phyloP scores from a whole-genome alignment of 2,888 invertebrate genomes.

The Caenorhabditis becei region DNA sequence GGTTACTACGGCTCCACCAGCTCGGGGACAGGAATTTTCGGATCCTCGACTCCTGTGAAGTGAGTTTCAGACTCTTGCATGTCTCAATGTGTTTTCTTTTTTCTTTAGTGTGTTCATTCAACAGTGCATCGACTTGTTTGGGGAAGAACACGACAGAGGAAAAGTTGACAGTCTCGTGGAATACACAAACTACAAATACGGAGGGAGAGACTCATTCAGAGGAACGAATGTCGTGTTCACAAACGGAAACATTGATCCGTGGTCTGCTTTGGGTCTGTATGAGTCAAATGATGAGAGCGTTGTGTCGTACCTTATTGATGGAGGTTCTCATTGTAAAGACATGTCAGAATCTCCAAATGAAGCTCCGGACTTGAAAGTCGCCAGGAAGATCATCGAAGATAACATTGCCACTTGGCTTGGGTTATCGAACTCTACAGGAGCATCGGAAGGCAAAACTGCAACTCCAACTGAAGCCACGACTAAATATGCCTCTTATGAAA shows the following conservation, averaged over 20 bases:
- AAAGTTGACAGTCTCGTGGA: constrained; percentile 35
- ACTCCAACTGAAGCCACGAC: constrained; percentile 16
- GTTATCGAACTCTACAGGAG: constrained; percentile 11
- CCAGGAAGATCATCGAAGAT: constrained; percentile 37
- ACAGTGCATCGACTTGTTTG: constrained; percentile 74
- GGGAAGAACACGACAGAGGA: constrained; percentile 20
- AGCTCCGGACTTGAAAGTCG: constrained; percentile 49
- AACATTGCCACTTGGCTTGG: constrained; percentile 51
- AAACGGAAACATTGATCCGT: constrained; percentile 69
- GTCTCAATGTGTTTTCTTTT: not conserved
- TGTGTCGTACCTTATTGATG: constrained; percentile 52
- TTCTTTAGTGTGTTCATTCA: constrained; percentile 68
- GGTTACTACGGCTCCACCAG: constrained; percentile 94
- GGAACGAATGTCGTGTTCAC: constrained; percentile 69
- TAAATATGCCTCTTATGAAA: constrained; percentile 20
- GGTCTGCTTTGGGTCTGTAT: constrained; percentile 67
- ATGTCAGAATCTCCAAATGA: constrained; percentile 68
- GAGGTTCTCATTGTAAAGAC: constrained; percentile 74
- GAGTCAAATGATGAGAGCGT: constrained; percentile 18
- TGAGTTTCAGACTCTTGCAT: constrained; percentile 29
- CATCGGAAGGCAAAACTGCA: not conserved
- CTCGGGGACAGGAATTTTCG: constrained; percentile 76
- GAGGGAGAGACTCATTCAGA: constrained; percentile 58
- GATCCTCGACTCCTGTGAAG: constrained; percentile 74
- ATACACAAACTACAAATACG: constrained; percentile 64